Conservation (phyloP, 1,140 invertebrate genomes). For the Grapholita molesta region DNA sequence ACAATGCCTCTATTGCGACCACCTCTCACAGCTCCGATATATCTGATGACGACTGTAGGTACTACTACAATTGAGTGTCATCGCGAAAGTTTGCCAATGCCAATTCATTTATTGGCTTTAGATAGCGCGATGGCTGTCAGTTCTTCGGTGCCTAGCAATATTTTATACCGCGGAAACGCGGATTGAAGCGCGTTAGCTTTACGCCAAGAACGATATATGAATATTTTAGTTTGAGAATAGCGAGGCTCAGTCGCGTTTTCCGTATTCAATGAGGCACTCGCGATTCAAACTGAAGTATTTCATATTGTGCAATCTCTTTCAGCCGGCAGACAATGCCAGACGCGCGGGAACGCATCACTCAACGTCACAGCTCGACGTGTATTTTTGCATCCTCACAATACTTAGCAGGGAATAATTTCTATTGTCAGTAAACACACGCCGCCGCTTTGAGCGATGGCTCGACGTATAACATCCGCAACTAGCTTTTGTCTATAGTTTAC, state of each 20-base stretch:
- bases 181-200: slow-evolving; percentile 45
- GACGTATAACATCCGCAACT: slow-evolving; percentile 23
- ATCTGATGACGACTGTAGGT: too few relatives aligned
- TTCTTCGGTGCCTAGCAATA: slow-evolving; percentile 18
- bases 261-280: slow-evolving; percentile 65
- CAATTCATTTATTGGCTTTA: not conserved
- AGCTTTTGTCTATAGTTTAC: slow-evolving; percentile 33
- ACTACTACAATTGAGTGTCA: too few relatives aligned
- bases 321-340: slow-evolving; percentile 61
- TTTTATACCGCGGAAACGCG: slow-evolving; percentile 22
- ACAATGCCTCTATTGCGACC: too few relatives aligned
- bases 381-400: slow-evolving; percentile 70
- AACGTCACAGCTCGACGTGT: slow-evolving; percentile 66
- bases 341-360: slow-evolving; percentile 66
- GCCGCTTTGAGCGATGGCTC: slow-evolving; percentile 45
- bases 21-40: too few relatives aligned
- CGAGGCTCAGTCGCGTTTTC: slow-evolving; percentile 28
- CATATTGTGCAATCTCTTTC: slow-evolving; percentile 74
- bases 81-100: too few relatives aligned
- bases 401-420: slow-evolving; percentile 69
- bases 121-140: not conserved
- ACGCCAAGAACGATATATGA: slow-evolving; percentile 59
- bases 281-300: slow-evolving; percentile 71
- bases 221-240: slow-evolving; percentile 62
- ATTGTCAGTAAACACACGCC: slow-evolving; percentile 57